Base-by-base conservation (phyloP, 1,140 invertebrate genomes). In the Drosophila simulans region DNA sequence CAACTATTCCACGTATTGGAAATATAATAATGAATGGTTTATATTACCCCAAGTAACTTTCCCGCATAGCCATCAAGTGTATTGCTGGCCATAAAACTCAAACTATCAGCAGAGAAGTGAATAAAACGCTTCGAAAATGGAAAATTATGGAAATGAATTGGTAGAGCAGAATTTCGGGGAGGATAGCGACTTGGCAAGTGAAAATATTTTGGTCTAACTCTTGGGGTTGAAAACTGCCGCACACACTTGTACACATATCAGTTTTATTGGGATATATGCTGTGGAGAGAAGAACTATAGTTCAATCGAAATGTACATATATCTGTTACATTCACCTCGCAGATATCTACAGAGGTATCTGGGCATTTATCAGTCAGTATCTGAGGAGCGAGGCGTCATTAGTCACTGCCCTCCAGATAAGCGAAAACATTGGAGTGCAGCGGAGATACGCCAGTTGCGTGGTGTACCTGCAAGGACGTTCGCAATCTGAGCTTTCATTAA, bases 401-500 rank as follows among this genome's bases (percentile, higher is more conserved):
- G 46, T 68, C 31, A 68, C 60, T 27, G 17, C 25, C 39, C n/a
- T 5, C 5, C 4, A 34, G 64, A 66, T 66, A 66, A 63, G 63
- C 4, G n/a, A 13, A 49, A 11, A 11, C n/a, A 11, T 25, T 34
- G 15, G 4, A 37, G 22, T 60, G 54, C 60, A 64, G n/a, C 8
- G 48, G 27, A 17, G 15, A 15, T 5, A 51, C 5, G n/a, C 1
- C 0, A 15, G 13, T 27, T 31, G 13, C 7, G 27, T 1, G n/a
- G 31, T 37, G 31, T 45, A 31, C 31, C 55, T 59, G 57, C 51
- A 88, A 88, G 83, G 83, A 89, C 83, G 83, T 88, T 89, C 52
- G 57, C 53, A 63, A 77, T 77, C 75, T 42, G 37, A 83, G 79
- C 71, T 80, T 89, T 83, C 84, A 89, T 77, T 83, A 88, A 56